A percentile compares a stretch with the other conserved stretches of the same genome.
Conservation (phyloP, 2,113 vertebrate species). For the Prunella fulvescens region DNA sequence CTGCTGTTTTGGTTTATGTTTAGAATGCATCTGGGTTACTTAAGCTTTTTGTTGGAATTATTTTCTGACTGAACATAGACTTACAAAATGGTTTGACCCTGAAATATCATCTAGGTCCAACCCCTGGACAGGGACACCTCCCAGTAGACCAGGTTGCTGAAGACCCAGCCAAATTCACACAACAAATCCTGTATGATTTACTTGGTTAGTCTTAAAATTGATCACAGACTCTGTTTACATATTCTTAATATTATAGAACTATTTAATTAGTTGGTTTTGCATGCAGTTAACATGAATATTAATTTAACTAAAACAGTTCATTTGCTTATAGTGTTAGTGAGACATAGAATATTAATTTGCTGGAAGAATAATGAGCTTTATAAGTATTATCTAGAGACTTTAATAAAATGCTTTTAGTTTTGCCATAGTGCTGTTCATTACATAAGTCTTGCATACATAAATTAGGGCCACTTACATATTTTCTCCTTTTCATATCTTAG, state of each 20-base stretch:
- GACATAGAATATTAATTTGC: conserved; percentile 36
- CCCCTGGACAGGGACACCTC: neutral
- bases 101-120: neutral
- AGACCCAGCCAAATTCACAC: neutral
- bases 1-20: neutral
- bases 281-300: conserved; percentile 38
- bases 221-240: neutral
- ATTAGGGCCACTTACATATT: neutral
- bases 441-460: neutral
- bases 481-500: neutral
- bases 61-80: neutral
- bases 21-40: neutral
- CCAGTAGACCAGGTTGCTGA: neutral
- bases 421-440: neutral
- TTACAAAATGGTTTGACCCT: neutral
- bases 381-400: neutral
- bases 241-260: conserved; percentile 3
- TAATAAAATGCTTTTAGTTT: conserved; percentile 14
- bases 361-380: conserved; percentile 32
- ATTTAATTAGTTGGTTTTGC: conserved; percentile 52
- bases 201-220: conserved; percentile 18
- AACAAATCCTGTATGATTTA: neutral
- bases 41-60: neutral
- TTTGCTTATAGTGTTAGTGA: conserved; percentile 26
- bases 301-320: conserved; percentile 24